A percentile compares a stretch with the other conserved stretches of the same genome.
Conservation (phyloP, 1,140 invertebrate genomes). For the Zaprionus tsacasi region DNA sequence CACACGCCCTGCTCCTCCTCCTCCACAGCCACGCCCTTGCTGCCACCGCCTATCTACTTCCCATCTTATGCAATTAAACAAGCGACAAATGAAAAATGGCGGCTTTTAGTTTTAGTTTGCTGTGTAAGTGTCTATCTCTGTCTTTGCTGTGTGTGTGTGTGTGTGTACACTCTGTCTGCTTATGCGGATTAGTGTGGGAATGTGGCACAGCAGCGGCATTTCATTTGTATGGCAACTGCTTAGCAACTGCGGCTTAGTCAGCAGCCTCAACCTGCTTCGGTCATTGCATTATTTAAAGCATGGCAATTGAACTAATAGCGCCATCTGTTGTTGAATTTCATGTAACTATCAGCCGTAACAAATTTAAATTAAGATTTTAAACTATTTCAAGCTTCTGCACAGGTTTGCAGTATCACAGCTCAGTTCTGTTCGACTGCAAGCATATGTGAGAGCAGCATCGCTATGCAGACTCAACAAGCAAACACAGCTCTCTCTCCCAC, state of each 20-base stretch:
- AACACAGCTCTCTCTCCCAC: not conserved
- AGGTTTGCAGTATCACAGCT: not conserved
- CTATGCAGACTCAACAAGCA: not conserved
- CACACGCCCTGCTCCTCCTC: conserved; percentile 7
- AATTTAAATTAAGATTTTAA: no score
- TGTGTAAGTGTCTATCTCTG: conserved; percentile 4
- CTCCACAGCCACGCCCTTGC: not conserved
- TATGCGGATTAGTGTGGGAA: conserved; percentile 33
- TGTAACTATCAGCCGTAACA: no score
- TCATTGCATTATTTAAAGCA: not conserved
- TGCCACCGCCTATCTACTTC: conserved; percentile 13
- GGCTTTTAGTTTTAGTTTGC: conserved; percentile 53
- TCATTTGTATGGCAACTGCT: conserved; percentile 13
- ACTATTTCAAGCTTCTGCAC: not conserved
- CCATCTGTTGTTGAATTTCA: not conserved
- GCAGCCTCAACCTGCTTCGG: not conserved
- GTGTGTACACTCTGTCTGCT: not conserved
- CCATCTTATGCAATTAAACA: conserved; percentile 62
- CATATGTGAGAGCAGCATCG: not conserved
- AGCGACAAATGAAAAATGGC: conserved; percentile 63
- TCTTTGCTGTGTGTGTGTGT: conserved; percentile 14
- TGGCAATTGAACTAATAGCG: not conserved
- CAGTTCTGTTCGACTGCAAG: not conserved
- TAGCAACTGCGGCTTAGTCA: not conserved
- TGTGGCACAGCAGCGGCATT: conserved; percentile 31